Percentiles rank a stretch among this genome's conserved stretches.
These are phyloP conservation scores for Syngnathus rostellatus DNA, from an alignment of 2,797 vertebrate species.

Conservation along the genomic window DNA sequence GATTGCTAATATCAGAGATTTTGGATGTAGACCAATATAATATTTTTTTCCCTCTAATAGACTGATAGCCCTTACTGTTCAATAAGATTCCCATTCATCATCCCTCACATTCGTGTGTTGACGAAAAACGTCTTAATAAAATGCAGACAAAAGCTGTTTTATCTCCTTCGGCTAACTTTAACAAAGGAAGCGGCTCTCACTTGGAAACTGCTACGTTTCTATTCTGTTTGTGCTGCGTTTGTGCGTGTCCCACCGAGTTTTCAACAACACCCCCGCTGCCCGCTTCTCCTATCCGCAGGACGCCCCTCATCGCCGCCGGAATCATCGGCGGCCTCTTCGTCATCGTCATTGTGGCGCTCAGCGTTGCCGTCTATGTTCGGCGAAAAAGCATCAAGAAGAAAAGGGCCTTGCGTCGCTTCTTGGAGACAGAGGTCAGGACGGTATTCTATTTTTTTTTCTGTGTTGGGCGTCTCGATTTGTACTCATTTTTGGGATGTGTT, in stretches of 20 bases:
- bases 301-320: slow-evolving; percentile 89
- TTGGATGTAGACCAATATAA: no score
- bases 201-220: not conserved
- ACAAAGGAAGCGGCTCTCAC: not conserved
- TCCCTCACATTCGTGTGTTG: no score
- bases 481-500: not conserved
- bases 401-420: slow-evolving; percentile 84
- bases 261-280: not conserved
- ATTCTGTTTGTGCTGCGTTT: not conserved
- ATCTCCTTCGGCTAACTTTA: not conserved
- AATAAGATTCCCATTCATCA: no score
- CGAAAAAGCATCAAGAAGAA: slow-evolving; percentile 98
- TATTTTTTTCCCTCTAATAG: no score
- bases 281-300: slow-evolving; percentile 66
- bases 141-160: not conserved
- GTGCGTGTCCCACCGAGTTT: not conserved
- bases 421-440: slow-evolving; percentile 88
- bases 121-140: not conserved
- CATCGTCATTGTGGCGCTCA: slow-evolving; percentile 85
- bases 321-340: slow-evolving; percentile 90
- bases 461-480: not conserved
- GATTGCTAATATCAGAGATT: no score
- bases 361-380: slow-evolving; percentile 84
- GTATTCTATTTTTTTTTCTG: not conserved
- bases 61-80: not conserved